phyloP scores from a whole-genome alignment of 1,140 invertebrate genomes.

The Bathynomus jamesi region DNA sequence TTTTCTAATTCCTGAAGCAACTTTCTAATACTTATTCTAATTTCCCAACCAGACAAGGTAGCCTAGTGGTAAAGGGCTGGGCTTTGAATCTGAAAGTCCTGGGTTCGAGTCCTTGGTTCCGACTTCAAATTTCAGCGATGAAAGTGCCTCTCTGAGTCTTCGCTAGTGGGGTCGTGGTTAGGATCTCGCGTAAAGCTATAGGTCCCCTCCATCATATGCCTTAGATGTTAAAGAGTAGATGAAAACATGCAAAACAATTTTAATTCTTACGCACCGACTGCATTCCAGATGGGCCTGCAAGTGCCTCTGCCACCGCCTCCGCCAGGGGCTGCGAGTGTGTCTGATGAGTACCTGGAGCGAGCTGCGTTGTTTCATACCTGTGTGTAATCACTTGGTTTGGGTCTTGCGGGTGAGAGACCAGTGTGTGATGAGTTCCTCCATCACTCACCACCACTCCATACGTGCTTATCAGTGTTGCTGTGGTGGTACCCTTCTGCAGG shows the following conservation, averaged over 20 bases:
- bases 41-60: too few relatives aligned
- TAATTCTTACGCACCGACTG: conserved; percentile 28
- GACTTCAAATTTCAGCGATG: too few relatives aligned
- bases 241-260: too few relatives aligned
- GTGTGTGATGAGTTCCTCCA: neutral
- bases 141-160: too few relatives aligned
- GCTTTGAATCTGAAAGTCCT: too few relatives aligned
- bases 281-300: conserved; percentile 35
- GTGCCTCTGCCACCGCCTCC: conserved; percentile 32
- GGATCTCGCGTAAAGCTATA: neutral
- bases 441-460: neutral
- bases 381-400: neutral
- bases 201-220: too few relatives aligned
- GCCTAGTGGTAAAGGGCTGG: too few relatives aligned
- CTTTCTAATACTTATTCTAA: too few relatives aligned
- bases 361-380: neutral
- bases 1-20: too few relatives aligned
- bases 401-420: neutral
- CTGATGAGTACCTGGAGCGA: conserved; percentile 13
- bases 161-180: too few relatives aligned
- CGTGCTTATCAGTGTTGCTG: neutral
- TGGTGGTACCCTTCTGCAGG: neutral
- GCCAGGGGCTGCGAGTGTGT: conserved; percentile 26
- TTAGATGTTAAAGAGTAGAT: too few relatives aligned
- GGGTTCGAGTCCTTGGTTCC: neutral